Base-by-base conservation (phyloP, 2,888 invertebrate genomes). In the Netelia inedita region DNA sequence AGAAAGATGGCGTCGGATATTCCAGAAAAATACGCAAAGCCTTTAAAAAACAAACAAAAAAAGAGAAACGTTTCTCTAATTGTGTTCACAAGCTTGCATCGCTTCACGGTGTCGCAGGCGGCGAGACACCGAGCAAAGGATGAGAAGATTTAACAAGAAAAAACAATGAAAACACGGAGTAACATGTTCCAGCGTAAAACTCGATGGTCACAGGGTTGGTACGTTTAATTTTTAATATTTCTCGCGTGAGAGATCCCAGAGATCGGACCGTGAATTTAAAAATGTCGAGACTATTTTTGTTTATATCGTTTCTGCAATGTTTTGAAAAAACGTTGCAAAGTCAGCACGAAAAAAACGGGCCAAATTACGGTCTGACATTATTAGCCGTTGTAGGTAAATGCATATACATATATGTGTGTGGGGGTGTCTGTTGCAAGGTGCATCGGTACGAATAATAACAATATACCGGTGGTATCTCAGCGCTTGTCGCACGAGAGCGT, bases 371-470 rank as follows among this genome's bases (percentile, higher is more conserved):
- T 35, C 6, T 14, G 14, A 46, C 46, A 14, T 46, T 46, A 14
- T 35, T 35, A 35, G 0, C 46, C 14, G 46, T 14, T 14, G 10
- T 14, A 2, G 14, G 11, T 14, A 46, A 14, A 14, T 46, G 2
- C 3, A 46, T 46, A 46, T 46, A 14, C 14, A 46, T 14, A 3
- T 43, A 3, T 11, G 43, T 10, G n/a, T 8, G 50, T 3, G n/a
- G 1, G 5, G 1, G 9, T 19, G n/a, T 9, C 1, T 19, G 19
- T 57, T 10, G 57, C 46, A 46, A 46, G 9, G 19, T 57, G 57
- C 10, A 21, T 53, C 16, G 9, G 55, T 8, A 57, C 19, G 71
- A 76, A 72, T 59, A 73, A 69, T 73, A 46, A 35, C 14, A 46
- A 5, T 14, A 46, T 35, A 10, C 57, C 61, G 65, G 57, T 21